Evolutionary conservation across 2,113 vertebrate species (phyloP).

Genomic region (Otus sunia): DNA sequence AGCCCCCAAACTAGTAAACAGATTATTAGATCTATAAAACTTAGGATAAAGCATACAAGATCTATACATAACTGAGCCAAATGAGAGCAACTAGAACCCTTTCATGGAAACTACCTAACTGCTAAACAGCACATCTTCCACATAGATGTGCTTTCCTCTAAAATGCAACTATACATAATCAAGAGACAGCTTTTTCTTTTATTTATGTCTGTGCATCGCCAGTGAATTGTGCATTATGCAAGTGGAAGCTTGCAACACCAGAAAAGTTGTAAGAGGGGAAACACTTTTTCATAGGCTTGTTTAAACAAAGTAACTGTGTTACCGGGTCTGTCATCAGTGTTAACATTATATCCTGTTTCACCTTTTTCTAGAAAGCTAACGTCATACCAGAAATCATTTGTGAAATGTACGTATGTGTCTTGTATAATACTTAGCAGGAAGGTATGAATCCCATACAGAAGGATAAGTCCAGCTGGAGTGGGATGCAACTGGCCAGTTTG

Average conservation of each 20-base stretch:
- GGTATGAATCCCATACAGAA: background rate
- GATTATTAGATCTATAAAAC: background rate
- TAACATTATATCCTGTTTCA: background rate
- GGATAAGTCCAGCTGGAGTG: background rate
- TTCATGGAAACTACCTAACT: background rate
- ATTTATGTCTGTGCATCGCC: background rate
- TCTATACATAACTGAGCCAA: background rate
- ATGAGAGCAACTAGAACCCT: background rate
- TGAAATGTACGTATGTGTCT: background rate
- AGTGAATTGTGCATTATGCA: background rate
- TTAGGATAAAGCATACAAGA: background rate
- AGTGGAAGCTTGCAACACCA: constrained; percentile 2
- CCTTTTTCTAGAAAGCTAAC: background rate
- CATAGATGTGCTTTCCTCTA: background rate
- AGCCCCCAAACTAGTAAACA: background rate
- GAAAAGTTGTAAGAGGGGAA: background rate
- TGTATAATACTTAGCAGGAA: background rate
- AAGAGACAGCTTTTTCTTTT: background rate
- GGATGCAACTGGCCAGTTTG: background rate
- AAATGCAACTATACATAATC: background rate
- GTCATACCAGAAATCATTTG: background rate
- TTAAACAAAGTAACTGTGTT: constrained; percentile 44
- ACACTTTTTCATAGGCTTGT: background rate
- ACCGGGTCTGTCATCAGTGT: background rate
- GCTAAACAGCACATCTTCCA: background rate